Conservation (phyloP, 30 jellyfish, hydroid and myxozoan genomes). For the Chrysaora quinquecirrha region DNA sequence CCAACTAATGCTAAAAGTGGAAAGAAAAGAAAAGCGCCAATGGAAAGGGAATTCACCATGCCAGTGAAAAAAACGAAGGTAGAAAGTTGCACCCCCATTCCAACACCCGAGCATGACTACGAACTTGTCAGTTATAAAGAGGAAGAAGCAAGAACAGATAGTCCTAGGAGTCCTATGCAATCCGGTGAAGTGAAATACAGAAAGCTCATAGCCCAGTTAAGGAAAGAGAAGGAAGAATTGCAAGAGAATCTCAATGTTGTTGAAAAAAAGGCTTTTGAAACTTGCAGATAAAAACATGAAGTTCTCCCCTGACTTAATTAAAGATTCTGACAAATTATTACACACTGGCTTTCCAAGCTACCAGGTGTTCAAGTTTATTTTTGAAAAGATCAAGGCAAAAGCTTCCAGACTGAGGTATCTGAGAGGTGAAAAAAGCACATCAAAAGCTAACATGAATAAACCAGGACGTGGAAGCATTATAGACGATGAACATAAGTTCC, state of each 20-base stretch:
- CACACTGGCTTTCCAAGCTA: conserved; percentile 5
- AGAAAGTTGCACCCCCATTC: conserved; percentile 3
- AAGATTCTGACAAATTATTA: conserved; percentile 4
- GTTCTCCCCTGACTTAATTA: conserved; percentile 9
- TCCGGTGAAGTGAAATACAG: conserved; percentile 1
- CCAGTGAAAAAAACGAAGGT: neutral
- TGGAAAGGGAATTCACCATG: conserved; percentile 4
- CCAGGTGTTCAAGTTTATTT: conserved; percentile 26
- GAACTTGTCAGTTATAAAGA: neutral
- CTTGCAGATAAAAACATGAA: conserved; percentile 11
- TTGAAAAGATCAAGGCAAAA: conserved; percentile 21
- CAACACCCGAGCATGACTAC: neutral
- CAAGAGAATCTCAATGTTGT: conserved; percentile 13
- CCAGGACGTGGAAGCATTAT: conserved; percentile 6
- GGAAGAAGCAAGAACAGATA: neutral
- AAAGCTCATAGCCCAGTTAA: conserved; percentile 24
- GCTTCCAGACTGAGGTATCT: conserved; percentile 24
- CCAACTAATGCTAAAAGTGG: conserved; percentile 2
- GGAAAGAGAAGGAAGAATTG: conserved; percentile 35
- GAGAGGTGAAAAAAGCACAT: conserved; percentile 24
- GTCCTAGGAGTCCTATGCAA: conserved; percentile 7
- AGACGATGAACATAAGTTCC: conserved; percentile 10
- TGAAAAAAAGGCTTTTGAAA: conserved; percentile 28
- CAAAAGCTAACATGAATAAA: conserved; percentile 5
- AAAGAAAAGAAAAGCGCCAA: conserved; percentile 1